Evolutionary conservation across 2,113 vertebrate genomes (phyloP), one percentile per base, ranked within the genome.

Genomic region (Podilymbus podiceps): DNA sequence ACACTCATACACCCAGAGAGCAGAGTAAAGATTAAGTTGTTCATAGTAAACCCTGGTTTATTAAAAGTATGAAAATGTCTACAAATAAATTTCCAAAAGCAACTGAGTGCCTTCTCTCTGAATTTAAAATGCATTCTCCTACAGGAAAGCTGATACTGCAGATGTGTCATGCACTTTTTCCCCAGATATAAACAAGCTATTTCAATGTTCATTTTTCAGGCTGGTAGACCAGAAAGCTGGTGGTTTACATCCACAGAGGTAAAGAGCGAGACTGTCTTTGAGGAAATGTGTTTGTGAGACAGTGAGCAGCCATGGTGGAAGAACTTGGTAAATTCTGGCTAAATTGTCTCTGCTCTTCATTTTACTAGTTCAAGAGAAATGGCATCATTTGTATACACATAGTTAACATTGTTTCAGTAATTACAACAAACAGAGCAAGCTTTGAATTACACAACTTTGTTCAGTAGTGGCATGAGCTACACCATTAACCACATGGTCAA

Each of bases 61-160:
- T 67, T 82, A 23, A 24, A 89, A 78, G 9, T 21, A 60, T 30
- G 24, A 72, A 83, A 69, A 13, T 21, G 4, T 59, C 79, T 73
- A 56, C 46, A 79, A 53, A 91, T 33, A 82, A 27, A 88, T 79
- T 93, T 94, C 42, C 62, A 53, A 93, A 75, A 79, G 40, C 44
- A 91, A 47, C 6, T 66, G 49, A 8, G 21, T 35, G 30, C 22
- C 33, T 84, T 89, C 44, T 55, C 31, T 72, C 58, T 74, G 82
- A 82, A 88, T 75, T 90, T 78, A 74, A 88, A 78, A 67, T n/a
- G 27, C 17, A 4, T 71, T n/a, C 18, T 92, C 28, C 52, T 50
- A 52, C 47, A 63, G 53, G 66, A 93, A 92, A 72, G 62, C 28
- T 88, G 38, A 40, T 63, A 0, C 0, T 47, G n/a, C 3, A 21